Base-by-base conservation (phyloP, 2,797 vertebrate genomes). In the Poeciliopsis turneri region DNA sequence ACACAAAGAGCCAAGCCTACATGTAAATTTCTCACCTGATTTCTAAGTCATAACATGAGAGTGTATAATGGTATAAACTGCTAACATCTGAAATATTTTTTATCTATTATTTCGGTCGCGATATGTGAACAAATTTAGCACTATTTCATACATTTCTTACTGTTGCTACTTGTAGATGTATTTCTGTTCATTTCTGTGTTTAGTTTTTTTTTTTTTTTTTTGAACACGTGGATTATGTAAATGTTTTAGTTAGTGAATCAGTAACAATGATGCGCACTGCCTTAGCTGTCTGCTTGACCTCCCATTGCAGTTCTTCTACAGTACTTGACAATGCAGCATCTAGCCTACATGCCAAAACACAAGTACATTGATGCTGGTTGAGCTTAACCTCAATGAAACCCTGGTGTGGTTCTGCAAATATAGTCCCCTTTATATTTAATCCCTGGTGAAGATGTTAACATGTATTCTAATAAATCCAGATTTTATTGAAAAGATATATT, bases 241-340 rank as follows among this genome's bases (percentile, higher is more conserved):
- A 95, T 96, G 90, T 93, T 93, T 96, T 88, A 86, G 87, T 95
- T 90, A 79, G 81, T 78, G 72, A 81, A 82, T 95, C 93, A 74
- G 70, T 94, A 92, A 90, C 83, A 94, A 95, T 85, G 93, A 95
- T 76, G 94, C 95, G 92, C 93, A 94, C 95, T 96, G 96, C 96
- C 96, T 97, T 97, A 95, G 95, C 95, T 94, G 96, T 94, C 95
- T 89, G 87, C 78, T 81, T 89, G 82, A 87, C 79, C 78, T 89
- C 83, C 84, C 25, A 43, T 33, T 72, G 51, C 86, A 90, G 72
- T 78, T 88, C 76, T 86, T 89, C 82, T 90, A 86, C 85, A 6
- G 66, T 28, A n/a, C 66, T 83, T 82, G 88, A 85, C 80, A 86
- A 80, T 81, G 86, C 87, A 91, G 88, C 89, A 89, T 91, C 86